Percentiles rank a stretch among this genome's conserved stretches.
These are phyloP conservation scores for honey bee (Apis mellifera) DNA, from an alignment of 1,140 invertebrate species.

Conservation along the genomic window DNA sequence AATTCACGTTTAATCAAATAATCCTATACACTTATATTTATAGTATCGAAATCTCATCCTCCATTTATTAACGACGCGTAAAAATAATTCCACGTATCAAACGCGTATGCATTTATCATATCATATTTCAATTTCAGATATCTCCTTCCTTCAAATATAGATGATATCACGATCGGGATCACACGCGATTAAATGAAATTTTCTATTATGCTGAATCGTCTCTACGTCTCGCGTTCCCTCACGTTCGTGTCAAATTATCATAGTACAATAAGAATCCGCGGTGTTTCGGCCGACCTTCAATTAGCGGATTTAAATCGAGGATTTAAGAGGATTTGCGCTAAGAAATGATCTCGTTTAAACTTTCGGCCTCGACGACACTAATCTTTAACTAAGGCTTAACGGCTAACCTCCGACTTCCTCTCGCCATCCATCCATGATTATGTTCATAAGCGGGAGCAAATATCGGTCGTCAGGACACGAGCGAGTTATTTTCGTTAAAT, in stretches of 20 bases:
- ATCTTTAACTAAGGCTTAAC: conserved; percentile 54
- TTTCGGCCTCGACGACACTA: conserved; percentile 51
- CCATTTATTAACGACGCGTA: background rate
- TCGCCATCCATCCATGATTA: conserved; percentile 21
- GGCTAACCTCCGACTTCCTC: conserved; percentile 41
- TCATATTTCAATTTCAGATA: background rate
- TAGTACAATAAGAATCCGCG: conserved; percentile 40
- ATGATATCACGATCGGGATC: background rate
- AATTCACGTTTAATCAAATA: too few species aligned
- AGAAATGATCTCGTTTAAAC: conserved; percentile 63
- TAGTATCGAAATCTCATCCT: too few species aligned
- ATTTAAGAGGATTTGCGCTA: conserved; percentile 57
- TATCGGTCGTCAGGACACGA: background rate
- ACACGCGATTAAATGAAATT: background rate
- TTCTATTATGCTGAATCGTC: background rate
- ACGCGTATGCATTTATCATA: background rate
- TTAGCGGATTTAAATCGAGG: conserved; percentile 63
- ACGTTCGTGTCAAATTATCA: conserved; percentile 41
- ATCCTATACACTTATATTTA: too few species aligned
- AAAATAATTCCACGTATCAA: background rate
- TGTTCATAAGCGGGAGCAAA: background rate
- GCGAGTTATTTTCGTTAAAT: background rate
- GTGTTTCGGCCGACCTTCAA: conserved; percentile 53
- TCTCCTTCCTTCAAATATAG: background rate
- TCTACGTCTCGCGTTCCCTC: background rate